Evolutionary conservation across 1,140 invertebrate species (phyloP).

Genomic region (Drosophila fuyamai): DNA sequence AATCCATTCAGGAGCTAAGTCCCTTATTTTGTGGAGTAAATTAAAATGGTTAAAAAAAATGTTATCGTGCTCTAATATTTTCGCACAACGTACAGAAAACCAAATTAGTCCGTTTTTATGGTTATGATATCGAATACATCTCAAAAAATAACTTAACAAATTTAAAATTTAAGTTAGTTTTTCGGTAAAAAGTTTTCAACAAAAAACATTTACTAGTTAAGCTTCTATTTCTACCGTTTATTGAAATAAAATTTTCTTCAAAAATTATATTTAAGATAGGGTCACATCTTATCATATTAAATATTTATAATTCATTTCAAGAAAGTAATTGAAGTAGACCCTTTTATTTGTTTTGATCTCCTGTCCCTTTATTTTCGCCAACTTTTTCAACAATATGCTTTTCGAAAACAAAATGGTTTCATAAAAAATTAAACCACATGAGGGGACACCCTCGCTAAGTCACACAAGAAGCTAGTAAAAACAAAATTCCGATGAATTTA

Average conservation of each 20-base stretch:
- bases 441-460: conserved; percentile 8
- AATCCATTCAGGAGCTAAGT: neutral
- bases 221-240: too few species aligned
- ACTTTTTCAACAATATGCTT: neutral
- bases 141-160: too few species aligned
- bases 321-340: neutral
- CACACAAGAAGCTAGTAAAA: conserved; percentile 4
- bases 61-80: too few species aligned
- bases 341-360: neutral
- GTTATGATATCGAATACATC: too few species aligned
- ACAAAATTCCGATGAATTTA: conserved; percentile 2
- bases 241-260: too few species aligned
- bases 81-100: too few species aligned
- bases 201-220: too few species aligned
- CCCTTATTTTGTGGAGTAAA: neutral
- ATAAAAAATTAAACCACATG: conserved; percentile 5
- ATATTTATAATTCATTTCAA: neutral
- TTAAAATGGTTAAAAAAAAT: neutral
- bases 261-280: neutral
- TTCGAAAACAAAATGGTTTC: conserved; percentile 7
- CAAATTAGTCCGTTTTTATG: too few species aligned
- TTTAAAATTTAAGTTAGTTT: too few species aligned
- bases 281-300: neutral
- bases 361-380: neutral
- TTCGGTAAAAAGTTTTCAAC: too few species aligned